Evolutionary conservation across 2,113 vertebrate species (phyloP).

Genomic region (Oryzias woworae): DNA sequence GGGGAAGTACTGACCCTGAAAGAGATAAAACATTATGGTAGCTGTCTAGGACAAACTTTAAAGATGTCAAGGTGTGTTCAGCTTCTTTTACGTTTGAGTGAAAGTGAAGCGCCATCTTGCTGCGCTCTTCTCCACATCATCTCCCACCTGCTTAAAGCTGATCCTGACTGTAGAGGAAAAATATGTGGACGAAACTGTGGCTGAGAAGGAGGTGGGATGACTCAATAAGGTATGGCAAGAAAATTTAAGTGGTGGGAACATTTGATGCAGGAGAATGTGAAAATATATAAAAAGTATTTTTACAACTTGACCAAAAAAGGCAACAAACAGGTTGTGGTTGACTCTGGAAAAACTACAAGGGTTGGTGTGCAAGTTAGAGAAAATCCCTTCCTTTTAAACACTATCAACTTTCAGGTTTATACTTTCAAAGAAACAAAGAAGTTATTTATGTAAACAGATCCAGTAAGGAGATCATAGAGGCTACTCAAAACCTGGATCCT

Average conservation of each 20-base stretch:
- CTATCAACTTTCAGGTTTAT: too few species aligned
- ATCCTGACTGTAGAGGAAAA: conserved; percentile 20
- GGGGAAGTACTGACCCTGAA: conserved; percentile 31
- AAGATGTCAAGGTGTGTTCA: conserved; percentile 28
- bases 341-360: not conserved
- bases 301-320: not conserved
- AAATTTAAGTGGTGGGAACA: not conserved
- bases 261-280: not conserved
- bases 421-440: too few species aligned
- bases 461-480: too few species aligned
- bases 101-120: conserved; percentile 1
- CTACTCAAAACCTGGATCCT: too few species aligned
- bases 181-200: not conserved
- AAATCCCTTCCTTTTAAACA: too few species aligned
- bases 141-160: conserved; percentile 30
- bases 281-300: not conserved
- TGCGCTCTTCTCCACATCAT: not conserved
- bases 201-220: not conserved
- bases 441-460: too few species aligned
- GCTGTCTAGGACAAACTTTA: conserved; percentile 17
- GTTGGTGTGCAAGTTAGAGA: too few species aligned
- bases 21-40: conserved; percentile 36
- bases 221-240: not conserved
- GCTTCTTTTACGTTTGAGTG: conserved; percentile 21
- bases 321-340: not conserved